Percentiles rank a stretch among this genome's conserved stretches.
Evolutionary conservation across 2,113 vertebrate genomes (phyloP).

Genomic region (Psittacara wagleri): DNA sequence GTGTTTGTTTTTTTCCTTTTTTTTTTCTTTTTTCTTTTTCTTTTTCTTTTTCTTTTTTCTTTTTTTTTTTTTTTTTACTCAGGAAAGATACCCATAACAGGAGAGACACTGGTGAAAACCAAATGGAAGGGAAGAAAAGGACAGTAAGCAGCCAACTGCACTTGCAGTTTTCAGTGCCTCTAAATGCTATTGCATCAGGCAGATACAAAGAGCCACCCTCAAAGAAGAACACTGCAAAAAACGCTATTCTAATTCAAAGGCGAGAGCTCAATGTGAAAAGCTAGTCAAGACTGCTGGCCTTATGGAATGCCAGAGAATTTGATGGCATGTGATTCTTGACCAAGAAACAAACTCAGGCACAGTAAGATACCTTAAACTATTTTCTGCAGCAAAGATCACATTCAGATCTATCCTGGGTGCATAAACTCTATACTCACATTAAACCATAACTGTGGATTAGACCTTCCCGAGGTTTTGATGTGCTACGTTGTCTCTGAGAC

Average conservation of each 20-base stretch:
- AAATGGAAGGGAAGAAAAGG: background rate
- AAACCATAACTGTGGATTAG: background rate
- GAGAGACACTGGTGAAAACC: background rate
- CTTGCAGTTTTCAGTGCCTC: background rate
- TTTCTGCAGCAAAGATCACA: background rate
- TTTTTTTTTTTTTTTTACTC: background rate
- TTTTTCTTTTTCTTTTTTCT: too few species aligned
- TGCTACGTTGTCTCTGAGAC: background rate
- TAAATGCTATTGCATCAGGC: background rate
- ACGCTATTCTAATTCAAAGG: background rate
- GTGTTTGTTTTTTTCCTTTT: background rate
- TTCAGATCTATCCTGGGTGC: background rate
- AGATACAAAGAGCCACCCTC: background rate
- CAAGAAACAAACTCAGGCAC: background rate
- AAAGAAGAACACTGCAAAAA: background rate
- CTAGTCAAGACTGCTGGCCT: background rate
- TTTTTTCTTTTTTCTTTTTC: too few species aligned
- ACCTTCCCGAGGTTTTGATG: background rate
- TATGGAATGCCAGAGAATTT: accelerated
- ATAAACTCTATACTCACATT: background rate
- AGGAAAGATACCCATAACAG: background rate
- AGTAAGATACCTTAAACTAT: background rate
- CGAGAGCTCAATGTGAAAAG: background rate
- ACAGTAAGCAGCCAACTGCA: background rate
- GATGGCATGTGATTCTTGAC: background rate